Conservation (phyloP, 2,888 invertebrate genomes). For the Gerris lacustris region DNA sequence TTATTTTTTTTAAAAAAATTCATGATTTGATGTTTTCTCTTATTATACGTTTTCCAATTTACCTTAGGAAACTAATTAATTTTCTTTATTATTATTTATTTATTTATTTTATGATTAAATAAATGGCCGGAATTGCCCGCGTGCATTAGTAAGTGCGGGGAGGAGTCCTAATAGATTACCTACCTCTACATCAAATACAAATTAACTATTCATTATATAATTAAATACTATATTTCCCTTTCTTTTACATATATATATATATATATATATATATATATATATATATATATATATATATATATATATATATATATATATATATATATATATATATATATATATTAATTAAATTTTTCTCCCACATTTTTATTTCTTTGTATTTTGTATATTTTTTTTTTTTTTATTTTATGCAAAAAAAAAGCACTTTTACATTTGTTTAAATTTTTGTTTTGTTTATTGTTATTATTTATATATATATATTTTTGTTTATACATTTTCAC, state of each 20-base stretch:
- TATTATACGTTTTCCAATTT: too few species aligned
- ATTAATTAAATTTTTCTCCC: too few species aligned
- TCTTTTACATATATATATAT: not conserved
- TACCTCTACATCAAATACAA: not conserved
- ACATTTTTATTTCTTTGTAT: too few species aligned
- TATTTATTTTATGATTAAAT: not conserved
- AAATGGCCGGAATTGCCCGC: slow-evolving; percentile 7
- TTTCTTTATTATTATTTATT: too few species aligned
- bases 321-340: too few species aligned
- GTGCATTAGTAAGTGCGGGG: slow-evolving; percentile 2
- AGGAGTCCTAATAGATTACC: not conserved
- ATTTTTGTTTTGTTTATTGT: not conserved
- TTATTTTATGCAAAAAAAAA: too few species aligned
- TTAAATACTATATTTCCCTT: not conserved
- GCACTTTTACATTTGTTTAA: too few species aligned
- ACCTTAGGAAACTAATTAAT: too few species aligned
- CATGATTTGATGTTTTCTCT: too few species aligned
- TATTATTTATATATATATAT: not conserved
- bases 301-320: not conserved
- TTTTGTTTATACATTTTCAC: not conserved
- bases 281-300: not conserved
- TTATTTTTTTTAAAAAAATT: too few species aligned
- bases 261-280: not conserved
- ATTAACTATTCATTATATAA: not conserved
- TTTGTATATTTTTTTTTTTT: too few species aligned